Evolutionary conservation across 1,140 invertebrate genomes (phyloP), one percentile per base, ranked within the genome.

Genomic region (Temnothorax curvispinosus): DNA sequence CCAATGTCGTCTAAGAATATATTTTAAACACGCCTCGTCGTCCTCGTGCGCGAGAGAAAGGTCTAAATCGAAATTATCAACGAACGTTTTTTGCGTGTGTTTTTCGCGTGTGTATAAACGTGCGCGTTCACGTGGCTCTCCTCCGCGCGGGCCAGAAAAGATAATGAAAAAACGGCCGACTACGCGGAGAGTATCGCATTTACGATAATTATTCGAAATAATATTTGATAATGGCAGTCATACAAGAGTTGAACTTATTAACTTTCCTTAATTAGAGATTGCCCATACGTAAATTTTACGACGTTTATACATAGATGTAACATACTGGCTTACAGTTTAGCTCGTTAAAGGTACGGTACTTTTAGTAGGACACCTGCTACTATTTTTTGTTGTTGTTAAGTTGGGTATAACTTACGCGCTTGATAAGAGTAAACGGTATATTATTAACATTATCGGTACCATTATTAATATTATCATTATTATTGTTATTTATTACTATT

Each of bases 351-450:
- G 91, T 92, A 92, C 91, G 60, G 56, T 90, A 89, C 71, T 92
- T 84, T 92, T 89, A 86, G 74, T 90, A 92, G 91, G 89, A 92
- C 84, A 91, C 64, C 85, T 88, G 75, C 84, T 92, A 90, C 80
- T 90, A 67, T 86, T 69, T 65, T 41, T 41, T 50, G 27, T 27
- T 27, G 27, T 69, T 82, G 67, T 80, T 90, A 92, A 92, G 86
- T 89, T 76, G 91, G 71, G 80, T 89, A 56, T 78, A 85, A 62
- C 89, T 88, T 92, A 84, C 77, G 4, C n/a, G 64, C 35, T 67
- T 44, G 38, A 76, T 74, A 91, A 91, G 90, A 75, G 62, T n/a
- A 86, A 91, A 91, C 88, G 67, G 47, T 74, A 67, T 87, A 87
- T 75, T 90, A 84, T 84, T 75, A 84, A 74, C 41, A 38, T 84